These are phyloP conservation scores for Drosophila engyochracea DNA, from an alignment of 2,888 invertebrate species.

Conservation along the genomic window DNA sequence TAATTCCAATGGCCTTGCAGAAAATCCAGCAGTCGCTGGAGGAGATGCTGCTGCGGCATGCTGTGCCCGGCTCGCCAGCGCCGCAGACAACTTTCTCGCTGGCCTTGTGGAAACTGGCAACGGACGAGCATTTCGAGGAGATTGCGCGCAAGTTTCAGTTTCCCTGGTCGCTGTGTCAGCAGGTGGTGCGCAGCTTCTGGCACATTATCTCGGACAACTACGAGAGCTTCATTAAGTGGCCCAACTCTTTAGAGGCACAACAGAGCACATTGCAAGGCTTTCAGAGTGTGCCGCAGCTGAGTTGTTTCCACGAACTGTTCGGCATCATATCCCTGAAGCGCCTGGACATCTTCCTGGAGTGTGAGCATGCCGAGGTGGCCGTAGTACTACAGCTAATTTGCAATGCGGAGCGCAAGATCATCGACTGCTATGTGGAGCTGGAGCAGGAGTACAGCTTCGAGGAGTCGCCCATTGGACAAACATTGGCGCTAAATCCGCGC, in stretches of 20 bases:
- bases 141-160: slow-evolving; percentile 83
- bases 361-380: slow-evolving; percentile 82
- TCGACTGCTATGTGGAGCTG: slow-evolving; percentile 84
- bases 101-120: slow-evolving; percentile 83
- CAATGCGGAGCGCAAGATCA: slow-evolving; percentile 80
- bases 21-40: slow-evolving; percentile 63
- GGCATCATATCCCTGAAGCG: slow-evolving; percentile 81
- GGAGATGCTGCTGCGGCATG: slow-evolving; percentile 37
- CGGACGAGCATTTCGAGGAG: slow-evolving; percentile 84
- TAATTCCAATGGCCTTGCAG: slow-evolving; percentile 23
- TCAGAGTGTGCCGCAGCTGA: slow-evolving; percentile 55
- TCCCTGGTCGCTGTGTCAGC: slow-evolving; percentile 77
- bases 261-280: slow-evolving; percentile 71
- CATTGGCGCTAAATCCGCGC: slow-evolving; percentile 75
- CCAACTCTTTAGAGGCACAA: slow-evolving; percentile 76
- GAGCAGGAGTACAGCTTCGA: slow-evolving; percentile 80
- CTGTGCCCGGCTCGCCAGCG: slow-evolving; percentile 47
- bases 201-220: slow-evolving; percentile 82
- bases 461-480: slow-evolving; percentile 82
- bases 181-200: slow-evolving; percentile 83
- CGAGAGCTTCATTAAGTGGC: slow-evolving; percentile 84
- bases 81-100: slow-evolving; percentile 82
- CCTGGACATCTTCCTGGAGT: slow-evolving; percentile 83
- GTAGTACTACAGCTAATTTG: slow-evolving; percentile 84
- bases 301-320: slow-evolving; percentile 75